Evolutionary conservation across 2,888 invertebrate species (phyloP).

Genomic region (Scaptomyza polygonia): DNA sequence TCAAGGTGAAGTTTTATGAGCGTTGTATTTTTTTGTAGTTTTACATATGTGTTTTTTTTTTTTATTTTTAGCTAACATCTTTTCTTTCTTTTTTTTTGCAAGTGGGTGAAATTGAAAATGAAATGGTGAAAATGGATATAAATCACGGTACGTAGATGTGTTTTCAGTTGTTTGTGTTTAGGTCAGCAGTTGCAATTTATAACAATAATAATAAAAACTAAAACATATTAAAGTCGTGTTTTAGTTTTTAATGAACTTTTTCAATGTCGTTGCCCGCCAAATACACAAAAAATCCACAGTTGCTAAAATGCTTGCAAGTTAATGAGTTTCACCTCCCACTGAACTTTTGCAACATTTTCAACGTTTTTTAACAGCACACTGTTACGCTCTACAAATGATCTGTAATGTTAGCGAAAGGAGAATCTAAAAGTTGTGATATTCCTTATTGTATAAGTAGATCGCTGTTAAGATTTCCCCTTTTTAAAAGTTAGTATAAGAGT

Average conservation of each 20-base stretch:
- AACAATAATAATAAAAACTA: slow-evolving; percentile 43
- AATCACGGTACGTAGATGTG: not conserved
- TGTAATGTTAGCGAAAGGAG: not conserved
- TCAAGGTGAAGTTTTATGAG: slow-evolving; percentile 74
- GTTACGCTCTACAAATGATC: not conserved
- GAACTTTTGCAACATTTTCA: slow-evolving; percentile 7
- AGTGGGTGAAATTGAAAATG: slow-evolving; percentile 70
- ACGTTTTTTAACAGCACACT: slow-evolving; percentile 4
- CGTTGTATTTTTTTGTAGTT: slow-evolving; percentile 24
- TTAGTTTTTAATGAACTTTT: slow-evolving; percentile 46
- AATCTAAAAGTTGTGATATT: too few relatives aligned
- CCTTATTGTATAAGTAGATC: too few relatives aligned
- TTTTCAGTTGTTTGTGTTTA: slow-evolving; percentile 11
- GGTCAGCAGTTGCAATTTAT: slow-evolving; percentile 36
- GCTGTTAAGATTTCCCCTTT: not conserved
- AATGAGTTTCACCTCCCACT: slow-evolving; percentile 41
- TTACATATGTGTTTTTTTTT: not conserved
- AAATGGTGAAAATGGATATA: slow-evolving; percentile 33
- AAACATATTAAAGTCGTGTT: slow-evolving; percentile 37
- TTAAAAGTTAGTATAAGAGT: not conserved
- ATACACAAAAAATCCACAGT: slow-evolving; percentile 3
- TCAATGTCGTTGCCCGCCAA: slow-evolving; percentile 14
- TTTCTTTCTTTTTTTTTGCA: slow-evolving; percentile 56
- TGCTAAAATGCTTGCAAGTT: slow-evolving; percentile 18
- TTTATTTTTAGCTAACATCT: slow-evolving; percentile 10